Base-by-base conservation (phyloP, 2,797 vertebrate genomes). In the Rhynchotus rufescens region DNA sequence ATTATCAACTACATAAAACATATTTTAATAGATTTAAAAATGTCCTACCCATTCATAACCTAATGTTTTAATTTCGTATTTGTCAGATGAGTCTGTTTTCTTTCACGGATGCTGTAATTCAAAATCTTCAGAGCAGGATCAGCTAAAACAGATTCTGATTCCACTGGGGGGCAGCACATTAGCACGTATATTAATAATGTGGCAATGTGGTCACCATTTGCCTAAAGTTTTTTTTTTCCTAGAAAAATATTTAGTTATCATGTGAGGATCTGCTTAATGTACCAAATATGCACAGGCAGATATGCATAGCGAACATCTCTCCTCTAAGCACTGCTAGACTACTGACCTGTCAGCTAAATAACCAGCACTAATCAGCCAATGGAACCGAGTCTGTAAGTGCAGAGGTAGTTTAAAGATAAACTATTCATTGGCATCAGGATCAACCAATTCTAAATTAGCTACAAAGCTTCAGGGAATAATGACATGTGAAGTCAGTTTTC, bases 371-470 rank as follows among this genome's bases (percentile, higher is more conserved):
- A 90, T 61, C 57, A 68, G 81, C 87, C 34, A 57, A 87, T 20
- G 36, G 89, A 95, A 93, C 42, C 28, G 82, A 75, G 34, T 32
- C 61, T n/a, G 61, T 60, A 71, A 92, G 74, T 65, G 85, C n/a
- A 89, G 62, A 94, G 60, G 49, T 47, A 90, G 84, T 74, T 93
- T 89, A 90, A 94, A 89, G 89, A 96, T 81, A 92, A 94, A 91
- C 66, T 80, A 86, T 81, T 89, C 95, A 93, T 81, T 96, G 96
- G 93, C 96, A 96, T 57, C 6, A 52, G 90, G 91, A 97, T 96
- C 96, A 94, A 95, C 81, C 94, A 94, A 87, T 92, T 91, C 84
- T 94, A 95, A 97, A 95, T 96, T 92, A 95, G 81, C 88, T 97
- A 93, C 83, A 89, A 93, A 96, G 92, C 93, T 95, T 82, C 59